Evolutionary conservation across 1,140 invertebrate species (phyloP), one percentile per base, ranked within the genome.

Genomic region (Apis laboriosa): DNA sequence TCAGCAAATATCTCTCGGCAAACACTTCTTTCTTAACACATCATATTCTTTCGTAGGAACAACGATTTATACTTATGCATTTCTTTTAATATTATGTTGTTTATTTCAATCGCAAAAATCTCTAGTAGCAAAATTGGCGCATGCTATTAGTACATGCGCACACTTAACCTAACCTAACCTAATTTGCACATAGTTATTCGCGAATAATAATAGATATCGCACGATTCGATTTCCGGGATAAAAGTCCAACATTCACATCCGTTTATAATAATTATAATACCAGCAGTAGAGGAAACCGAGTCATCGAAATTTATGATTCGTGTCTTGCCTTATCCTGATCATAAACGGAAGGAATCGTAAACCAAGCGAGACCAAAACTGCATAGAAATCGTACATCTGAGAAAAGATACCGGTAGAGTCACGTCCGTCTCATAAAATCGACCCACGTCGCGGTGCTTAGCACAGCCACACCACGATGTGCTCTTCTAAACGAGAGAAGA

Each of bases 1-100:
- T 86, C 83, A 81, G 64, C 77, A 81, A 86, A 87, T 85, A 60
- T 63, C 43, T 64, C 24, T n/a, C 58, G 66, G 66, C 61, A 61
- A 77, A 72, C 70, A 56, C 64, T 43, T 43, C 80, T 74, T 86
- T 75, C 64, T 87, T 83, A 83, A 87, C 64, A 28, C 28, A 77
- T 43, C 73, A 85, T 85, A 82, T 73, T 58, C 19, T 67, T 19
- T 15, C 12, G n/a, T 11, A 17, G 43, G 17, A 13, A 15, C n/a
- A 11, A 56, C 24, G 24, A 80, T 73, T 77, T 74, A 81, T 74
- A 73, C 81, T 80, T 51, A 55, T 63, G 28, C 60, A 19, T 61
- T 24, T 24, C 58, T 34, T 34, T 70, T 49, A 70, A 17, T 24
- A 4, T 49, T 49, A n/a, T 0, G 12, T 51, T 24, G 9, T 55